These are phyloP conservation scores for Apis laboriosa DNA, from an alignment of 1,140 invertebrate genomes.

Conservation along the genomic window DNA sequence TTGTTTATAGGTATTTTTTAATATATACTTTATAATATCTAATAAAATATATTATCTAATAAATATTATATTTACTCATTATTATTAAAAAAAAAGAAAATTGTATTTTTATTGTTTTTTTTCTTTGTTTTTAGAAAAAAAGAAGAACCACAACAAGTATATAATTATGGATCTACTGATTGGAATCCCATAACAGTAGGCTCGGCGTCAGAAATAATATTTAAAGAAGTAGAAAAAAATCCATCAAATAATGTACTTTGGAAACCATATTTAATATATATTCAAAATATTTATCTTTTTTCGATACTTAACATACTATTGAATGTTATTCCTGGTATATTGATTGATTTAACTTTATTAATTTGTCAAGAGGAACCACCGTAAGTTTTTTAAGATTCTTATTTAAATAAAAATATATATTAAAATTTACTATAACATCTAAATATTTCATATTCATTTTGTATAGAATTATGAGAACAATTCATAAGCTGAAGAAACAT, in stretches of 20 bases:
- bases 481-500: neutral
- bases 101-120: neutral
- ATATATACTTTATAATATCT: neutral
- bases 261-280: constrained; percentile 40
- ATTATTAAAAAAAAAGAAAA: too few species aligned
- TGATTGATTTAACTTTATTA: constrained; percentile 78
- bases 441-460: neutral
- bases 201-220: rapidly evolving
- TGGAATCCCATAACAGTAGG: neutral
- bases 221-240: neutral
- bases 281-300: constrained; percentile 59
- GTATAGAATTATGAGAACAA: too few species aligned
- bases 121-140: constrained; percentile 61
- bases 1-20: constrained; percentile 74
- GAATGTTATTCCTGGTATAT: constrained; percentile 83
- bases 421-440: too few species aligned
- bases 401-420: too few species aligned
- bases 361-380: too few species aligned
- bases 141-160: constrained; percentile 80
- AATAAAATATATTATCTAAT: too few species aligned
- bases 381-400: too few species aligned
- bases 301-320: constrained; percentile 75
- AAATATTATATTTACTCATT: too few species aligned
- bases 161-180: constrained; percentile 83
- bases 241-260: constrained; percentile 48